phyloP scores from a whole-genome alignment of 1,140 invertebrate species.

The Pseudomyrmex flavicornis region DNA sequence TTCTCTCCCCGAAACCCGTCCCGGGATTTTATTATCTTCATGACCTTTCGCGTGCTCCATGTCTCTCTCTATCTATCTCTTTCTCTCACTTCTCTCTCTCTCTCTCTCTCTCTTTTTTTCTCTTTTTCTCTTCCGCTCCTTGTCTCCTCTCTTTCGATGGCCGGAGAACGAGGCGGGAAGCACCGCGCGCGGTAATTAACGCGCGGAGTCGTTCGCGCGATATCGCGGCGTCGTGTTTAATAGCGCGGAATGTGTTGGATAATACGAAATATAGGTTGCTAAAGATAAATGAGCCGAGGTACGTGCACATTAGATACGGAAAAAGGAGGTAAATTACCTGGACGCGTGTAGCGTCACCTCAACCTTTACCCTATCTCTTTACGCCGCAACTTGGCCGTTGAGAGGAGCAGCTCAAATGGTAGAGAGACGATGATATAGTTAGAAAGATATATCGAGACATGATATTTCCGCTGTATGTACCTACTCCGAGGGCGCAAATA shows the following conservation, averaged over 20 bases:
- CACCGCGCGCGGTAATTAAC: conserved; percentile 9
- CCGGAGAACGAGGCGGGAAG: not conserved
- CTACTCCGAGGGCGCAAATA: not conserved
- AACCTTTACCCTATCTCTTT: conserved; percentile 26
- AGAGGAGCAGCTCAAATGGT: not conserved
- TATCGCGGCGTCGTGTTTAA: conserved; percentile 28
- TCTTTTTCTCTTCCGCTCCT: not conserved
- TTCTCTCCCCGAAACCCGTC: conserved; percentile 28
- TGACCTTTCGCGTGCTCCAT: conserved; percentile 37
- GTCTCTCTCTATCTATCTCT: not conserved
- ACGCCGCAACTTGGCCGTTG: not conserved
- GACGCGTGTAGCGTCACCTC: not conserved
- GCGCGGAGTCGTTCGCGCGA: not conserved
- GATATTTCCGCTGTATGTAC: conserved; percentile 8
- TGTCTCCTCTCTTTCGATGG: not conserved
- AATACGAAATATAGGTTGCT: conserved; percentile 24
- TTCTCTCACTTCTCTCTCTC: not conserved
- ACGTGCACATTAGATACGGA: not conserved
- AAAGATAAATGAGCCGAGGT: conserved; percentile 35
- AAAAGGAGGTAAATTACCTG: conserved; percentile 21
- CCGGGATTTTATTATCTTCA: conserved; percentile 53
- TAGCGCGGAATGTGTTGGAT: conserved; percentile 16
- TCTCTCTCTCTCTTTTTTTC: no score
- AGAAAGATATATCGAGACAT: conserved; percentile 1
- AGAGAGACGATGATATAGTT: not conserved